Conservation (phyloP, 2,113 vertebrate genomes). For the Ciconia stormi region DNA sequence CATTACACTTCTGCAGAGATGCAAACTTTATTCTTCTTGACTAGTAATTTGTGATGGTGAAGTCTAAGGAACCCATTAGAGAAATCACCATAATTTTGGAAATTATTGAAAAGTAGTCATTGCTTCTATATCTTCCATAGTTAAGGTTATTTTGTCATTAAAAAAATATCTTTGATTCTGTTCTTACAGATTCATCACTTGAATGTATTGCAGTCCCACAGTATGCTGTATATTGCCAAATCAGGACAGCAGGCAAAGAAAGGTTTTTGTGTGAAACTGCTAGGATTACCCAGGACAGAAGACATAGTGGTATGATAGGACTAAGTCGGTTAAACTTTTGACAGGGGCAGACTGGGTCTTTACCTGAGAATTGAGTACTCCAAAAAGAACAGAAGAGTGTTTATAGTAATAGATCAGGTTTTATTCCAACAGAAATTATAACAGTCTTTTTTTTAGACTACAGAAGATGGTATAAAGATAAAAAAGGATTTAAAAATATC, state of each 20-base stretch:
- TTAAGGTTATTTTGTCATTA: neutral
- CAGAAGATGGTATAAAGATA: neutral
- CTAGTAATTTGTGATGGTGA: neutral
- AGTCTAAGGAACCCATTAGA: neutral
- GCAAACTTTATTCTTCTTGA: neutral
- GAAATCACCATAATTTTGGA: neutral
- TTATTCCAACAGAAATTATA: neutral
- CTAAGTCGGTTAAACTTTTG: neutral
- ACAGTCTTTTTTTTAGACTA: neutral
- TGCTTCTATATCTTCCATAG: neutral
- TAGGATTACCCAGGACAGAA: neutral
- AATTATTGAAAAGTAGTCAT: neutral
- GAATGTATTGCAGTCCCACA: neutral
- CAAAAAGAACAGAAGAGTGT: neutral
- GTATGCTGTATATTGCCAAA: neutral
- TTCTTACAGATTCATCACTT: neutral
- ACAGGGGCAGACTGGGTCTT: neutral
- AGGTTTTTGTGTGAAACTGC: neutral
- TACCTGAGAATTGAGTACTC: neutral
- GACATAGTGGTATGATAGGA: neutral
- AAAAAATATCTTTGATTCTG: neutral
- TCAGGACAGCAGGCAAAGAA: neutral
- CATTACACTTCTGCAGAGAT: neutral
- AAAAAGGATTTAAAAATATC: neutral
- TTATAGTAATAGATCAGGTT: neutral